Conservation (phyloP, 2,113 vertebrate species). For the Forbesichthys papilliferus region DNA sequence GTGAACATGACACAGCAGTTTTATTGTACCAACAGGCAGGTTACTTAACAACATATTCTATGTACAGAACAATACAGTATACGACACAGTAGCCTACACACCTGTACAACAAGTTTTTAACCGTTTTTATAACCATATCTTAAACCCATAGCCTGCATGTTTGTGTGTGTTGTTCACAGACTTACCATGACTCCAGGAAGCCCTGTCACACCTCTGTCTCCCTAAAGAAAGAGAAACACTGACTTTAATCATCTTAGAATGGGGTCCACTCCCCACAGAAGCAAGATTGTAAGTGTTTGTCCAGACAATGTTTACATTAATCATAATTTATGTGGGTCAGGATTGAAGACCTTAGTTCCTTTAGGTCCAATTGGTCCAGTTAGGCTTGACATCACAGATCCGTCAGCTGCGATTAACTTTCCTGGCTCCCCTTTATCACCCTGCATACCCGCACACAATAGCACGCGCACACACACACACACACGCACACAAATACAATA, state of each 20-base stretch:
- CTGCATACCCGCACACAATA: constrained; percentile 64
- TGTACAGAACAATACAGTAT: constrained; percentile 1
- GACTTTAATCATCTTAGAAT: not conserved
- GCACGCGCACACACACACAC: constrained; percentile 3
- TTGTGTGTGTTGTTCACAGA: not conserved
- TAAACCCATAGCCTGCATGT: no score
- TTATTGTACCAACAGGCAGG: not conserved
- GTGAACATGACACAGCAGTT: not conserved
- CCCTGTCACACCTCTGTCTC: constrained; percentile 81
- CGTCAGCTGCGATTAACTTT: constrained; percentile 69
- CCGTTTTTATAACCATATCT: no score
- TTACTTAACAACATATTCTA: not conserved
- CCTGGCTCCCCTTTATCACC: constrained; percentile 91
- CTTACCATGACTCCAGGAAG: constrained; percentile 81
- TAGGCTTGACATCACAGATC: constrained; percentile 69
- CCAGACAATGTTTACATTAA: not conserved
- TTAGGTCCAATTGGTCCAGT: constrained; percentile 76
- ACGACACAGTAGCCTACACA: not conserved
- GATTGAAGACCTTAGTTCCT: constrained; percentile 72
- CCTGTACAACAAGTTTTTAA: no score
- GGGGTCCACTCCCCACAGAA: not conserved
- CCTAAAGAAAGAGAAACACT: constrained; percentile 70
- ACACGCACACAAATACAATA: constrained; percentile 13
- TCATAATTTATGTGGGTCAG: constrained; percentile 1
- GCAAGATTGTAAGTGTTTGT: constrained; percentile 15